phyloP scores from a whole-genome alignment of 2,797 vertebrate genomes.

The Urocyon cinereoargenteus region DNA sequence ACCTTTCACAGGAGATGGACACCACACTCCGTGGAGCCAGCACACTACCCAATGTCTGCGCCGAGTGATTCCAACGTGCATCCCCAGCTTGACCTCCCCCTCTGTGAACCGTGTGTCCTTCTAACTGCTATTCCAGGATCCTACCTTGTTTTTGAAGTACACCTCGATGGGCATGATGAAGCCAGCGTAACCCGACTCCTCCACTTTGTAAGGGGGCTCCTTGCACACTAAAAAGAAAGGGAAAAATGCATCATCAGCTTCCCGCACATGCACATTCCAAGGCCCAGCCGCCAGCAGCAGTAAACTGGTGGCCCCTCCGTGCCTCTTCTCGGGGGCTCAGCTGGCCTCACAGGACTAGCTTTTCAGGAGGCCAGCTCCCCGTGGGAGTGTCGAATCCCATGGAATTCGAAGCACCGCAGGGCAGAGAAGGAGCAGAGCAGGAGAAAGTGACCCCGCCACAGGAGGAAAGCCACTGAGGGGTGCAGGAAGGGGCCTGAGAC shows the following conservation, averaged over 20 bases:
- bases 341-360: background rate
- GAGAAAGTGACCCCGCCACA: background rate
- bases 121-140: slow-evolving; percentile 43
- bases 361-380: background rate
- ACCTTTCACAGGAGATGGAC: background rate
- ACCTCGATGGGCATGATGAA: slow-evolving; percentile 99
- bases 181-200: slow-evolving; percentile 98
- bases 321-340: background rate
- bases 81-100: background rate
- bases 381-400: background rate
- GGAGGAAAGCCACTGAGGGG: background rate
- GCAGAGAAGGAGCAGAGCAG: background rate
- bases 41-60: rapidly evolving
- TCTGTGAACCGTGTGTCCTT: background rate
- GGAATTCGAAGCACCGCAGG: background rate
- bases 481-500: background rate
- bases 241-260: slow-evolving; percentile 69
- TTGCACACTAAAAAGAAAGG: slow-evolving; percentile 94
- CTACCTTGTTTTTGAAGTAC: slow-evolving; percentile 99
- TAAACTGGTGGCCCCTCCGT: background rate
- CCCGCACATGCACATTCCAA: background rate
- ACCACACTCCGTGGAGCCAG: rapidly evolving
- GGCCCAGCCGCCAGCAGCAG: background rate
- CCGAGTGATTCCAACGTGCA: background rate
- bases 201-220: slow-evolving; percentile 99